A percentile compares a stretch with the other conserved stretches of the same genome.
These are phyloP conservation scores for Pelecanoides urinatrix DNA, from an alignment of 2,113 vertebrate genomes.

Conservation along the genomic window DNA sequence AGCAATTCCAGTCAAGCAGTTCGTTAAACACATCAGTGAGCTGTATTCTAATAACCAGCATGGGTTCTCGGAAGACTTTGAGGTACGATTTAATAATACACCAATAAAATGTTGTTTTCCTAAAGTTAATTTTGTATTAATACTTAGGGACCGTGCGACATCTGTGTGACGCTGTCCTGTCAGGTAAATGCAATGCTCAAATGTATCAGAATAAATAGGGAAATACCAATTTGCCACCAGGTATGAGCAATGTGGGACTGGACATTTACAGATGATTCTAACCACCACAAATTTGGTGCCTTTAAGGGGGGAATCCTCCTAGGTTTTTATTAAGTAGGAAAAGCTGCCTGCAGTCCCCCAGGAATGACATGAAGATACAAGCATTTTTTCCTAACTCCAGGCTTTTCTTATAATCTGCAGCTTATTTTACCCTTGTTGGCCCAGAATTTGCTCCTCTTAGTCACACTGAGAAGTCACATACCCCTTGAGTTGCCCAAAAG, in stretches of 20 bases:
- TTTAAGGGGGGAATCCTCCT: neutral
- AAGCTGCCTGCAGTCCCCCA: neutral
- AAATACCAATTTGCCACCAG: neutral
- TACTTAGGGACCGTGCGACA: neutral
- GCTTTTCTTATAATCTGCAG: neutral
- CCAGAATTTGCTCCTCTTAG: neutral
- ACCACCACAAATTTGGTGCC: neutral
- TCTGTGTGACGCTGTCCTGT: neutral
- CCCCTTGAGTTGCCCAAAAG: neutral
- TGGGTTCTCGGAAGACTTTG: constrained; percentile 92
- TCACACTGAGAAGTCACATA: neutral
- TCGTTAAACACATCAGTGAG: constrained; percentile 88
- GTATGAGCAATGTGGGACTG: neutral
- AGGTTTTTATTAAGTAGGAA: neutral
- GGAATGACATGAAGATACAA: neutral
- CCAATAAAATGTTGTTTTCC: neutral
- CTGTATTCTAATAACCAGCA: constrained; percentile 90
- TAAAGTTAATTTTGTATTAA: constrained; percentile 19
- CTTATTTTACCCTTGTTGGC: neutral
- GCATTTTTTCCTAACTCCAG: neutral
- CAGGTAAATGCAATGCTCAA: neutral
- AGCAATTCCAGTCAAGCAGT: constrained; percentile 90
- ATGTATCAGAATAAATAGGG: neutral
- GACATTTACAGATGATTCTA: neutral
- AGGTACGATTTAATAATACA: constrained; percentile 78